A percentile compares a stretch with the other conserved stretches of the same genome.
Conservation (phyloP, 2,113 vertebrate genomes). For the Perccottus glenii region DNA sequence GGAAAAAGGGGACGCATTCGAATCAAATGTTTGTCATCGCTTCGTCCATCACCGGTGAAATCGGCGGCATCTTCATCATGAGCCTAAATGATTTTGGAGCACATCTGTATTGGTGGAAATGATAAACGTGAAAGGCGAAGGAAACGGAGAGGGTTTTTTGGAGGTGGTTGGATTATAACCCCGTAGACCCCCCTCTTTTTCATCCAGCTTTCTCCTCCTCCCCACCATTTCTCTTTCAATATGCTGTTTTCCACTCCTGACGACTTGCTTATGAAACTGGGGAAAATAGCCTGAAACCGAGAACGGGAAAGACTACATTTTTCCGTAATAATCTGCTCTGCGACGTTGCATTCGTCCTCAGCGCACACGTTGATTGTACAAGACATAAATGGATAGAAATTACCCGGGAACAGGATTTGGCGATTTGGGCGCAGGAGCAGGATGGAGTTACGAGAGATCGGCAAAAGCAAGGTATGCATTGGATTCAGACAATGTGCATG, state of each 20-base stretch:
- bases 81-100: slow-evolving; percentile 54
- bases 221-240: slow-evolving; percentile 83
- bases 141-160: slow-evolving; percentile 75
- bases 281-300: slow-evolving; percentile 78
- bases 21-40: slow-evolving; percentile 77
- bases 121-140: slow-evolving; percentile 68
- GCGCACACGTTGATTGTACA: slow-evolving; percentile 55
- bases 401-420: slow-evolving; percentile 94
- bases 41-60: slow-evolving; percentile 66
- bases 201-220: slow-evolving; percentile 80
- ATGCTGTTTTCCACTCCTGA: slow-evolving; percentile 81
- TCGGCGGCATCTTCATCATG: slow-evolving; percentile 65
- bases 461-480: slow-evolving; percentile 92
- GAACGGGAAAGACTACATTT: slow-evolving; percentile 66
- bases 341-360: slow-evolving; percentile 73
- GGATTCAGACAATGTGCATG: slow-evolving; percentile 67
- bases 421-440: slow-evolving; percentile 92
- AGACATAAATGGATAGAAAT: slow-evolving; percentile 91
- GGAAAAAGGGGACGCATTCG: slow-evolving; percentile 74
- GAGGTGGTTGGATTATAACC: slow-evolving; percentile 81
- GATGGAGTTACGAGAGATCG: slow-evolving; percentile 96
- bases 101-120: slow-evolving; percentile 62
- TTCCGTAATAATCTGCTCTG: slow-evolving; percentile 52
- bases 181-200: slow-evolving; percentile 79
- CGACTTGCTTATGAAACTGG: slow-evolving; percentile 79